Evolutionary conservation across 2,797 vertebrate species (phyloP), one percentile per base, ranked within the genome.

Genomic region (Rousettus madagascariensis): DNA sequence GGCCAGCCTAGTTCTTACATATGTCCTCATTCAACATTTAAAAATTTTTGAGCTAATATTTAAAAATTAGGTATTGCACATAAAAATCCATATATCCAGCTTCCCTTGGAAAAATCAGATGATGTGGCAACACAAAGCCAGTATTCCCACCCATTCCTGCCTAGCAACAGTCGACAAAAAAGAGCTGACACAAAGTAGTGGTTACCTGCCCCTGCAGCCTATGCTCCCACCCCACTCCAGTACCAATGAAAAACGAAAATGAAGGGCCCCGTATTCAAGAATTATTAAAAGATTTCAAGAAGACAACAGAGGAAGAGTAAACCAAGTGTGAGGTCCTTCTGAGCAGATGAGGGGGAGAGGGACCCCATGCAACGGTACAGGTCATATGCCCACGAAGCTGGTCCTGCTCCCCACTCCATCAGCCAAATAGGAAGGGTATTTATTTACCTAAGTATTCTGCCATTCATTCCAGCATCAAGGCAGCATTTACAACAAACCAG

Each of bases 401-500:
- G 66, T 20, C 59, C 15, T 49, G 75, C 17, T 33, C 63, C 46
- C 57, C 15, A 22, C 22, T 2, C 22, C 38, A n/a, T 55, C 83
- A 4, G 41, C 38, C 66, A 63, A 78, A 95, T 49, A 86, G 57
- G 66, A 89, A 96, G 51, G 66, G 46, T 78, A 61, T 69, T 86
- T 55, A 80, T 77, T 75, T 61, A 88, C 68, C 33, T 43, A 86
- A 69, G 41, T 55, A 61, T 51, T 86, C 59, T 36, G 79, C 84
- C 84, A 87, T 61, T 86, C 93, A 89, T 57, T 89, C n/a, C 41
- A 41, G 85, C 53, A 77, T 30, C 84, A 68, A 61, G 55, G n/a
- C 90, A 95, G 38, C 15, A 53, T 75, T 77, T 72, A 59, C 57
- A 78, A 66, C n/a, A 75, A 94, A 74, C 66, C 93, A 95, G 84